These are phyloP conservation scores for Ibycter americanus DNA, from an alignment of 2,797 vertebrate species.

Conservation along the genomic window DNA sequence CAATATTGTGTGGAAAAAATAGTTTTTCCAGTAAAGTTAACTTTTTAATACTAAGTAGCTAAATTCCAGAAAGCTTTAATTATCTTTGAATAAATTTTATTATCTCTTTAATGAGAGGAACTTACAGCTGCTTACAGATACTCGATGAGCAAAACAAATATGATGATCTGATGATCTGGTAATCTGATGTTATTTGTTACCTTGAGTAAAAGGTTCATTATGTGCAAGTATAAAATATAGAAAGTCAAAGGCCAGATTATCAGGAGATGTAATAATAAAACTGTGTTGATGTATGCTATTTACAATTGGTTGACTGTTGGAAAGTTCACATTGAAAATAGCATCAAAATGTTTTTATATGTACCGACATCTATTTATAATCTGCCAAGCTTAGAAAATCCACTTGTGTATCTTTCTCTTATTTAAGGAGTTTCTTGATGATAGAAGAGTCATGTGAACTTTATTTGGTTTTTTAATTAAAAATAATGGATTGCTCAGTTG, in stretches of 20 bases:
- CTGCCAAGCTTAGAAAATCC: background rate
- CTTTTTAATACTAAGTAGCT: background rate
- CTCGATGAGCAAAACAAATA: background rate
- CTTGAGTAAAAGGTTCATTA: background rate
- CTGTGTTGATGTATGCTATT: background rate
- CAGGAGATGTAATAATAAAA: background rate
- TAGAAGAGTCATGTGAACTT: background rate
- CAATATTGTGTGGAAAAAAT: background rate
- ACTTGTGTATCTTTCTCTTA: background rate
- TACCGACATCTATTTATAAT: background rate
- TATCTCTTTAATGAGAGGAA: background rate
- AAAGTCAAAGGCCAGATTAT: background rate
- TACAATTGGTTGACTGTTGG: background rate
- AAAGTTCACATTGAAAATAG: background rate
- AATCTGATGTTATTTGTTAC: background rate
- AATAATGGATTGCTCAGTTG: background rate
- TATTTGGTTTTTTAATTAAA: slow-evolving; percentile 19
- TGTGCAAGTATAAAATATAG: background rate
- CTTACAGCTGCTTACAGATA: background rate
- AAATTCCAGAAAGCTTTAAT: background rate
- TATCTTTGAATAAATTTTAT: background rate
- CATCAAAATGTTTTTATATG: background rate
- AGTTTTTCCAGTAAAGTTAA: background rate
- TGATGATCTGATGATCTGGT: background rate
- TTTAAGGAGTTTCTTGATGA: background rate